phyloP scores from a whole-genome alignment of 1,140 invertebrate species.

The Macrobrachium rosenbergii region DNA sequence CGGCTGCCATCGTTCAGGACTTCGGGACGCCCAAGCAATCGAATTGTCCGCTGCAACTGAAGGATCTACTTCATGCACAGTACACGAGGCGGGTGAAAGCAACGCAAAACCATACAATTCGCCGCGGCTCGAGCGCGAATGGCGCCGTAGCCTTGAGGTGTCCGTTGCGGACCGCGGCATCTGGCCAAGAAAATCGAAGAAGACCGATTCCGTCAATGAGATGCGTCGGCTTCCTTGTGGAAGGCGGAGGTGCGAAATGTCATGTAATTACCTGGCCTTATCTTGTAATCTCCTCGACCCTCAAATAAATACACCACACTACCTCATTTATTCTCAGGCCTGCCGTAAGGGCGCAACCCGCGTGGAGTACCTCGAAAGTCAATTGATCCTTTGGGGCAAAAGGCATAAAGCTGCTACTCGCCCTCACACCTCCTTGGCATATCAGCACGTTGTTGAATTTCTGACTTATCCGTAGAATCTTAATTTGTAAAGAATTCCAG shows the following conservation, averaged over 20 bases:
- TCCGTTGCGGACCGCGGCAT: neutral
- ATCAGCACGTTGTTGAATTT: slow-evolving; percentile 1
- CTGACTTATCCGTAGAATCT: slow-evolving; percentile 41
- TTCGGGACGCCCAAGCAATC: too few species aligned
- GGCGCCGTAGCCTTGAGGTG: too few species aligned
- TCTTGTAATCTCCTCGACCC: slow-evolving; percentile 38
- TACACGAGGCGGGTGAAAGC: neutral
- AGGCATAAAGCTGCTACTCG: neutral
- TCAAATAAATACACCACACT: slow-evolving; percentile 50
- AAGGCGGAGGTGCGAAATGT: slow-evolving; percentile 43
- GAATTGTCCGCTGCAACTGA: too few species aligned
- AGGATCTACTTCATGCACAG: too few species aligned
- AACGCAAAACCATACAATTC: too few species aligned
- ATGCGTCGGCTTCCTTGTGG: slow-evolving; percentile 35
- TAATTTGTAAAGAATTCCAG: slow-evolving; percentile 46
- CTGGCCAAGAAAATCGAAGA: neutral
- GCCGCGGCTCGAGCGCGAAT: too few species aligned
- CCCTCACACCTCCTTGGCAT: neutral
- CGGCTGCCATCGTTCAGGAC: too few species aligned
- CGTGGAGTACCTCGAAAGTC: too few species aligned
- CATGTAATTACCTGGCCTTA: slow-evolving; percentile 45
- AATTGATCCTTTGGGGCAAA: neutral
- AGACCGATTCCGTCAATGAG: slow-evolving; percentile 18
- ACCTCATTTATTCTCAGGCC: slow-evolving; percentile 24
- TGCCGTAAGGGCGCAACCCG: neutral